Conservation (phyloP, 2,888 invertebrate species). For the Drosophila infuscata region DNA sequence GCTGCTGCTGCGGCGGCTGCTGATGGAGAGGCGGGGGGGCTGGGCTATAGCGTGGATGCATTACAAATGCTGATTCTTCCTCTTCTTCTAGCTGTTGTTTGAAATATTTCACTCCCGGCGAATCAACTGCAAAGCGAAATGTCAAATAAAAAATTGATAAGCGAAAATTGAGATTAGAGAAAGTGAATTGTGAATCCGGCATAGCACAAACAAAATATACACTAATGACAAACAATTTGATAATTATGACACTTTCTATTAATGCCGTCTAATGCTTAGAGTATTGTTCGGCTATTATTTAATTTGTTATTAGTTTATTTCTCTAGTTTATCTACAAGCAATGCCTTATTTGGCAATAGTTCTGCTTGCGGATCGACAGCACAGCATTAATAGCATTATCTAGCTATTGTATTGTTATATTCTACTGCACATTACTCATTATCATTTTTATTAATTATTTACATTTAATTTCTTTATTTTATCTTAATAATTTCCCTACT, state of each 20-base stretch:
- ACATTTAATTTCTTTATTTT: background rate
- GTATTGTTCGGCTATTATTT: background rate
- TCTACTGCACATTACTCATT: background rate
- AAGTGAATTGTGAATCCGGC: constrained; percentile 10
- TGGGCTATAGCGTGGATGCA: constrained; percentile 83
- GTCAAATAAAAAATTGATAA: constrained; percentile 18
- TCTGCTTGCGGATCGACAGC: background rate
- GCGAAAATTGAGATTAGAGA: constrained; percentile 13
- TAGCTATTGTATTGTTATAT: background rate
- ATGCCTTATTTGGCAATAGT: background rate
- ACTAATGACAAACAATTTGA: background rate
- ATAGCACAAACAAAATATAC: background rate
- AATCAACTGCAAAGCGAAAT: constrained; percentile 38
- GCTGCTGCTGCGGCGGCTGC: constrained; percentile 55
- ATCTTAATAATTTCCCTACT: background rate
- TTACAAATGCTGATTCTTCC: constrained; percentile 34
- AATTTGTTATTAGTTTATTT: background rate
- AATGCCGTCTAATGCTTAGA: background rate
- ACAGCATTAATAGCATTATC: background rate
- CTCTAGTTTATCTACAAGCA: background rate
- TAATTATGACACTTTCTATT: constrained; percentile 17
- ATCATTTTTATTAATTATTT: background rate
- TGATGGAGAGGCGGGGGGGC: constrained; percentile 72
- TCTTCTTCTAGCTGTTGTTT: constrained; percentile 1
- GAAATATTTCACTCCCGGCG: constrained; percentile 21